Conservation (phyloP, 2,113 vertebrate species). For the Mobula hypostoma region DNA sequence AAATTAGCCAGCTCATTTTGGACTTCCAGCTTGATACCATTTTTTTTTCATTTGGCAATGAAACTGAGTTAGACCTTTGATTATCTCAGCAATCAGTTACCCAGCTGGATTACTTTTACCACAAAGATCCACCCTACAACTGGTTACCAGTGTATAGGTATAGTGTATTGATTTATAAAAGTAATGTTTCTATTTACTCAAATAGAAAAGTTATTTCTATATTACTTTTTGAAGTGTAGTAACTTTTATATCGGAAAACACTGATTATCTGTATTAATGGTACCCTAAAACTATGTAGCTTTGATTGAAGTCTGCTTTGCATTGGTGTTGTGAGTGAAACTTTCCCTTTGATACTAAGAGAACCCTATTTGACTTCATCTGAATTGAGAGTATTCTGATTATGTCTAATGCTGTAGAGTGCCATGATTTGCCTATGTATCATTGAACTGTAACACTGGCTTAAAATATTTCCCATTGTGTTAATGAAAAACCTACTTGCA, state of each 20-base stretch:
- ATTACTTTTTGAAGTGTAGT: no score
- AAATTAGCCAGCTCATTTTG: not conserved
- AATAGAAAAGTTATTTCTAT: no score
- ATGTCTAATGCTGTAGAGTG: not conserved
- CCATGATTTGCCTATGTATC: not conserved
- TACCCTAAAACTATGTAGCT: not conserved
- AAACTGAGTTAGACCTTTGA: not conserved
- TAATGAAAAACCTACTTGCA: not conserved
- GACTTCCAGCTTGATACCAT: not conserved
- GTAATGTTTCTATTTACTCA: not conserved
- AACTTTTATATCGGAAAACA: no score
- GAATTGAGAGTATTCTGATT: not conserved
- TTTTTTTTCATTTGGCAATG: not conserved
- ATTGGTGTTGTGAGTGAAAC: not conserved
- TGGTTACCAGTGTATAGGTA: not conserved
- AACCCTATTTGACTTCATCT: not conserved
- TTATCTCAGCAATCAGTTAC: not conserved
- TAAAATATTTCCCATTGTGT: not conserved
- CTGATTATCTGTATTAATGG: no score
- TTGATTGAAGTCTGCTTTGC: not conserved
- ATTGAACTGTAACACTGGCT: not conserved
- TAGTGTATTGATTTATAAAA: not conserved
- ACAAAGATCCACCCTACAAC: not conserved
- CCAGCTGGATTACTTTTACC: not conserved
- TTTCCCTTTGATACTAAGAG: not conserved